A percentile compares a stretch with the other conserved stretches of the same genome.
Conservation (phyloP, 2,113 vertebrate genomes). For the Zosterops pallidus region DNA sequence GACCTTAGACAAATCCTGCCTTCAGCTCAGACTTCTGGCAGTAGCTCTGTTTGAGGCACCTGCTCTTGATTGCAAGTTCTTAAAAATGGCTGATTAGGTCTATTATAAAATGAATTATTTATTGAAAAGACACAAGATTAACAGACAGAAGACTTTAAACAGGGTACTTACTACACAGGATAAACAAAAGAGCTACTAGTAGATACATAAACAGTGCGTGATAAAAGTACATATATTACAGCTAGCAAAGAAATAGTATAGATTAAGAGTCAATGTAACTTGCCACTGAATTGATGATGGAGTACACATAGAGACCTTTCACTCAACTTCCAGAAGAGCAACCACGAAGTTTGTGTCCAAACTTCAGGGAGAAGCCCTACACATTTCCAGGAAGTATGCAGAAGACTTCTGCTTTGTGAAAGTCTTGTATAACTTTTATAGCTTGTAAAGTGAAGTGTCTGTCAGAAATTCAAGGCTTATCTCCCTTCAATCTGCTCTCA, state of each 20-base stretch:
- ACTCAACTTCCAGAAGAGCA: background rate
- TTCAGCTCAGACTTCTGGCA: too few species aligned
- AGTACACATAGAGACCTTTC: background rate
- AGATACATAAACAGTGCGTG: background rate
- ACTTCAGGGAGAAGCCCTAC: background rate
- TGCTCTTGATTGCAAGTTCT: too few species aligned
- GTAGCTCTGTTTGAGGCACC: too few species aligned
- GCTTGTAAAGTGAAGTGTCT: background rate
- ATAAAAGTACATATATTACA: background rate
- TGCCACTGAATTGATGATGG: background rate
- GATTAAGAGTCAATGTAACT: background rate
- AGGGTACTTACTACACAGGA: background rate
- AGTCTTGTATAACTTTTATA: background rate
- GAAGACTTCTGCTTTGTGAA: background rate
- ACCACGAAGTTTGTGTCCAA: too few species aligned
- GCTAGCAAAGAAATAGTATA: background rate
- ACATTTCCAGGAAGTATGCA: background rate
- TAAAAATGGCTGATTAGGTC: too few species aligned
- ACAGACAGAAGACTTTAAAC: background rate
- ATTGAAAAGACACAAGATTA: too few species aligned
- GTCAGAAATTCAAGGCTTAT: background rate
- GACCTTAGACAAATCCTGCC: too few species aligned
- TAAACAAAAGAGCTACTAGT: background rate
- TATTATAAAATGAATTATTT: too few species aligned
- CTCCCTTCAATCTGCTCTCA: background rate